Percentiles rank a stretch among this genome's conserved stretches.
These are phyloP conservation scores for Upupa epops DNA, from an alignment of 2,113 vertebrate genomes.

Conservation along the genomic window DNA sequence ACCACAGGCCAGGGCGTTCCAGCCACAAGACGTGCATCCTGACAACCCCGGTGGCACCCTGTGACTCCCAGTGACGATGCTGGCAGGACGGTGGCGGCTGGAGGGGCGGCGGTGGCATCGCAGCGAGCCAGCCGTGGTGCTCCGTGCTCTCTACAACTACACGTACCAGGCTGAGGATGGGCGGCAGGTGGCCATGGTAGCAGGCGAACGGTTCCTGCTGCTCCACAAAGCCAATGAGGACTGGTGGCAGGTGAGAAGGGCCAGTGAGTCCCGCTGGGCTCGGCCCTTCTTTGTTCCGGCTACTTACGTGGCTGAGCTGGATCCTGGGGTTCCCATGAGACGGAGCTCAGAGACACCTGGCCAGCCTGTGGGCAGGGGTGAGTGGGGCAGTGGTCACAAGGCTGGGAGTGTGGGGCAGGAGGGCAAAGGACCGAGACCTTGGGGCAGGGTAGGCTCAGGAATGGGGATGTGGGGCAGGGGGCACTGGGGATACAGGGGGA, in stretches of 20 bases:
- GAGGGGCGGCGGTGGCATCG: conserved; percentile 55
- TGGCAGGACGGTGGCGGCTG: conserved; percentile 72
- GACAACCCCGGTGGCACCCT: neutral
- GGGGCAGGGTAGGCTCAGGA: neutral
- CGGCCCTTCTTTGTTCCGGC: conserved; percentile 87
- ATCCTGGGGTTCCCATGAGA: neutral
- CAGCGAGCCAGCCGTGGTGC: conserved; percentile 41
- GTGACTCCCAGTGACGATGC: conserved; percentile 81
- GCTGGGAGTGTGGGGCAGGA: neutral
- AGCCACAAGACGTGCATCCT: neutral
- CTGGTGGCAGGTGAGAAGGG: conserved; percentile 89
- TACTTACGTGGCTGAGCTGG: conserved; percentile 82
- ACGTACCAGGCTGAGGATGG: conserved; percentile 82
- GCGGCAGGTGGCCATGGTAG: conserved; percentile 80
- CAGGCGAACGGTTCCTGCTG: conserved; percentile 87
- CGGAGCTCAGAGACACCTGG: neutral
- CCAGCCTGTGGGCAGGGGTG: neutral
- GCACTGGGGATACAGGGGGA: neutral
- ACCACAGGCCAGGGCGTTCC: no score
- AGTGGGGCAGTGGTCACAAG: neutral
- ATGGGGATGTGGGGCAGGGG: neutral
- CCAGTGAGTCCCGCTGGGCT: conserved; percentile 74
- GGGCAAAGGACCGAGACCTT: no score
- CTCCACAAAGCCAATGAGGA: conserved; percentile 86
- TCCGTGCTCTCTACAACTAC: conserved; percentile 86